These are phyloP conservation scores for Hoplostethus atlanticus DNA, from an alignment of 2,797 vertebrate species.

Conservation along the genomic window DNA sequence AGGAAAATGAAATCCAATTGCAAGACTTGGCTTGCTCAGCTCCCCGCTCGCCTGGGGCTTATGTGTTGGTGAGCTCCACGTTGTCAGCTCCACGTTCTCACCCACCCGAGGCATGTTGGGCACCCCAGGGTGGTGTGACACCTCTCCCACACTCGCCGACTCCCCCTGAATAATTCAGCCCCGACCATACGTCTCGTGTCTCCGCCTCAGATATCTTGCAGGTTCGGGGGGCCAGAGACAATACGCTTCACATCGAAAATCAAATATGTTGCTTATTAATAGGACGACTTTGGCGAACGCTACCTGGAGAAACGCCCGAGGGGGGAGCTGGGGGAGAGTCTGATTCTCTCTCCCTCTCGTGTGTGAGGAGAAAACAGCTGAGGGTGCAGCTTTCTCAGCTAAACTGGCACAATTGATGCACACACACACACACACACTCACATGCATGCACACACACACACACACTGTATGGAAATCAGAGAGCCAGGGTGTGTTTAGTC, in stretches of 20 bases:
- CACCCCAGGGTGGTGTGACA: slow-evolving; percentile 79
- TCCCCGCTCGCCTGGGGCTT: slow-evolving; percentile 65
- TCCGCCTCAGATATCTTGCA: slow-evolving; percentile 29
- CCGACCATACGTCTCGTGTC: slow-evolving; percentile 63
- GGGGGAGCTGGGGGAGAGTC: slow-evolving; percentile 61
- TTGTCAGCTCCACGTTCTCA: slow-evolving; percentile 78
- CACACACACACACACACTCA: slow-evolving; percentile 35
- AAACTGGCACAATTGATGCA: slow-evolving; percentile 75
- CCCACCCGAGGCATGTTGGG: slow-evolving; percentile 78
- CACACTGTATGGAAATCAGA: slow-evolving; percentile 66
- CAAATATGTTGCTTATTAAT: slow-evolving; percentile 90
- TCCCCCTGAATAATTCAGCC: slow-evolving; percentile 78
- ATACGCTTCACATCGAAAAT: slow-evolving; percentile 76
- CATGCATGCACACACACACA: slow-evolving; percentile 29
- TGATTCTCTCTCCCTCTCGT: slow-evolving; percentile 40
- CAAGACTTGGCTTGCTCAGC: slow-evolving; percentile 61
- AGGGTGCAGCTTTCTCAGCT: slow-evolving; percentile 83
- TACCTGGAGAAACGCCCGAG: slow-evolving; percentile 83
- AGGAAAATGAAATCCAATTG: slow-evolving; percentile 66
- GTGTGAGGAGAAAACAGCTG: slow-evolving; percentile 79
- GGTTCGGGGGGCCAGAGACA: slow-evolving; percentile 65
- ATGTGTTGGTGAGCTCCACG: slow-evolving; percentile 60
- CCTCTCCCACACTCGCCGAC: slow-evolving; percentile 75
- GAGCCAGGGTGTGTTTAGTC: slow-evolving; percentile 55
- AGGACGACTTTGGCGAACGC: slow-evolving; percentile 79